Evolutionary conservation across 2,888 invertebrate species (phyloP).

Genomic region (Drosophila leonis): DNA sequence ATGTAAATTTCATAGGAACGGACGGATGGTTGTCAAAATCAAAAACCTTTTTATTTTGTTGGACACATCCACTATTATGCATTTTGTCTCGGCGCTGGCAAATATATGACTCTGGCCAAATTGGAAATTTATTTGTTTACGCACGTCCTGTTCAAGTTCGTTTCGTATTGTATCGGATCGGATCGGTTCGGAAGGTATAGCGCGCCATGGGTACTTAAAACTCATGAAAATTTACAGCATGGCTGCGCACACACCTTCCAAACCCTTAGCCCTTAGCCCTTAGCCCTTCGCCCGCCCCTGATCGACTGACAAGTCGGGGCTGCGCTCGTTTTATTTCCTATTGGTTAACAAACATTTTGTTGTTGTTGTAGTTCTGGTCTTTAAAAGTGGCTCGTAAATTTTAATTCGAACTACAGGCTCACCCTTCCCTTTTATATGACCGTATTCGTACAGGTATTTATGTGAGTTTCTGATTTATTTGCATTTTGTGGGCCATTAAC

Average conservation of each 20-base stretch:
- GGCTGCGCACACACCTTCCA: constrained; percentile 57
- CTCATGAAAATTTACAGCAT: constrained; percentile 81
- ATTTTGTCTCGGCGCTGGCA: constrained; percentile 45
- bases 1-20: constrained; percentile 77
- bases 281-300: constrained; percentile 30
- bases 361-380: constrained; percentile 58
- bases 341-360: constrained; percentile 58
- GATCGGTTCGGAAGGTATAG: constrained; percentile 2
- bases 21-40: constrained; percentile 65
- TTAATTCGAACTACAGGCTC: constrained; percentile 73
- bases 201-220: constrained; percentile 65
- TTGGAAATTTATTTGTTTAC: constrained; percentile 81
- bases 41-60: constrained; percentile 56
- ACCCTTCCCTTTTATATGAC: constrained; percentile 54
- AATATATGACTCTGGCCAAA: constrained; percentile 79
- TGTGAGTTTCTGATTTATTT: constrained; percentile 80
- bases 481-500: constrained; percentile 79
- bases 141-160: constrained; percentile 58
- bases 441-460: constrained; percentile 57
- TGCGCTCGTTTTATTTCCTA: constrained; percentile 45
- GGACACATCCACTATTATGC: constrained; percentile 26
- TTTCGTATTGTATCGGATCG: constrained; percentile 11
- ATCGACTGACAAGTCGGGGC: constrained; percentile 57
- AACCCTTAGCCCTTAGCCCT: constrained; percentile 6
- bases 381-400: constrained; percentile 83